phyloP scores from a whole-genome alignment of 1,140 invertebrate species.

The Phymorhynchus buccinoides region DNA sequence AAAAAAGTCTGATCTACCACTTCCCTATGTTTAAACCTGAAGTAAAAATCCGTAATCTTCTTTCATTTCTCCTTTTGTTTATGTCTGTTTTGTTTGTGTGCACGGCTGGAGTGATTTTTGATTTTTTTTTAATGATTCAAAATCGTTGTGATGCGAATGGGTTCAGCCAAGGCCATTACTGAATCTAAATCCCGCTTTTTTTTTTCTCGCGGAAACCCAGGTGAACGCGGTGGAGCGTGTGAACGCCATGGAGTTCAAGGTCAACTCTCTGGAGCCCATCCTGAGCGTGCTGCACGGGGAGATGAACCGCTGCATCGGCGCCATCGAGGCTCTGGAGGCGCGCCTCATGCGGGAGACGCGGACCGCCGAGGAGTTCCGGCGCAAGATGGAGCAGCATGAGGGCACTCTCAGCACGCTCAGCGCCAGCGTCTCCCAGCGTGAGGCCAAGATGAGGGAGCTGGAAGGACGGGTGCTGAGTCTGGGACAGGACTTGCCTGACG shows the following conservation, averaged over 20 bases:
- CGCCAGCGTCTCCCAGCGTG: slow-evolving; percentile 46
- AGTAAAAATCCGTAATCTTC: no score
- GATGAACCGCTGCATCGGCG: slow-evolving; percentile 43
- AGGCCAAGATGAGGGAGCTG: slow-evolving; percentile 46
- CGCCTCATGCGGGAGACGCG: slow-evolving; percentile 17
- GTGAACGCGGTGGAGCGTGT: not conserved
- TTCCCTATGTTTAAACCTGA: no score
- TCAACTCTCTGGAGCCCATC: slow-evolving; percentile 57
- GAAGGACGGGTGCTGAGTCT: slow-evolving; percentile 40
- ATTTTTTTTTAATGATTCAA: no score
- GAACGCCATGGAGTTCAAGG: slow-evolving; percentile 44
- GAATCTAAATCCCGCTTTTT: not conserved
- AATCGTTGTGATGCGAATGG: no score
- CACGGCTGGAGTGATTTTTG: no score
- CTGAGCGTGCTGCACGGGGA: slow-evolving; percentile 51
- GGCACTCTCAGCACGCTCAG: slow-evolving; percentile 53
- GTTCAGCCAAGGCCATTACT: no score
- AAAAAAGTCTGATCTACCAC: no score
- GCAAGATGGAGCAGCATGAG: slow-evolving; percentile 38
- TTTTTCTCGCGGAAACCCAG: not conserved
- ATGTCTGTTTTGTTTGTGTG: no score
- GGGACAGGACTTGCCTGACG: slow-evolving; percentile 54
- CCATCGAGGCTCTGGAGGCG: slow-evolving; percentile 39
- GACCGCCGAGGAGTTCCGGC: slow-evolving; percentile 34
- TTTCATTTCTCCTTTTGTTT: no score